A percentile compares a stretch with the other conserved stretches of the same genome.
phyloP scores from a whole-genome alignment of 2,888 invertebrate species.

The Vesta saturnalis region DNA sequence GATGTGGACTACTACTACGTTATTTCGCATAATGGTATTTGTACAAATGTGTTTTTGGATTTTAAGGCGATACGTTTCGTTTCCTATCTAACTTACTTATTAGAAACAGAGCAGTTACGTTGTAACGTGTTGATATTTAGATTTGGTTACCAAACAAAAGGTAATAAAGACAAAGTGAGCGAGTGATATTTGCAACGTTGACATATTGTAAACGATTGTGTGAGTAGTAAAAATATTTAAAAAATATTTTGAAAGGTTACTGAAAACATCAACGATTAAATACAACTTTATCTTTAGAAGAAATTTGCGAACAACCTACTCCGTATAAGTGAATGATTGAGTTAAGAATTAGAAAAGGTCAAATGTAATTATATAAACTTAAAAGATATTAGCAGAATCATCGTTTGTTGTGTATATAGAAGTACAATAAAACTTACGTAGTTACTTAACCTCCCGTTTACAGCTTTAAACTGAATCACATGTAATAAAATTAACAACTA shows the following conservation, averaged over 20 bases:
- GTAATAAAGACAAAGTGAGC: neutral
- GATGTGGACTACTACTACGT: too few species aligned
- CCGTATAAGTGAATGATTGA: neutral
- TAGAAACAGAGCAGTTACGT: too few species aligned
- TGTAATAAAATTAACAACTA: neutral
- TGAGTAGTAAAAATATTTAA: neutral
- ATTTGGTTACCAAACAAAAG: slow-evolving; percentile 1
- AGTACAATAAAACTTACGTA: neutral
- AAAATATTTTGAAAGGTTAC: slow-evolving; percentile 1
- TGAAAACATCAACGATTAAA: slow-evolving; percentile 1
- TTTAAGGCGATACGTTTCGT: too few species aligned
- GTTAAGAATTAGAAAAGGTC: neutral
- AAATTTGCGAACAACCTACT: neutral
- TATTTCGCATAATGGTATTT: too few species aligned
- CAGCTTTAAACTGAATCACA: neutral
- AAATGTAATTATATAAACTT: slow-evolving; percentile 1
- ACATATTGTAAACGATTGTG: neutral
- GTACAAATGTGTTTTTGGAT: too few species aligned
- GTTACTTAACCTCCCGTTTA: neutral
- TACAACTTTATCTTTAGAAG: neutral
- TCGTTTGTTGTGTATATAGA: neutral
- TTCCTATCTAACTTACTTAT: too few species aligned
- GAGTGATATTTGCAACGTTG: neutral
- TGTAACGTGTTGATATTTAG: neutral
- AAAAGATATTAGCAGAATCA: neutral